These are phyloP conservation scores for Barnardius zonarius DNA, from an alignment of 2,113 vertebrate genomes.

Conservation along the genomic window DNA sequence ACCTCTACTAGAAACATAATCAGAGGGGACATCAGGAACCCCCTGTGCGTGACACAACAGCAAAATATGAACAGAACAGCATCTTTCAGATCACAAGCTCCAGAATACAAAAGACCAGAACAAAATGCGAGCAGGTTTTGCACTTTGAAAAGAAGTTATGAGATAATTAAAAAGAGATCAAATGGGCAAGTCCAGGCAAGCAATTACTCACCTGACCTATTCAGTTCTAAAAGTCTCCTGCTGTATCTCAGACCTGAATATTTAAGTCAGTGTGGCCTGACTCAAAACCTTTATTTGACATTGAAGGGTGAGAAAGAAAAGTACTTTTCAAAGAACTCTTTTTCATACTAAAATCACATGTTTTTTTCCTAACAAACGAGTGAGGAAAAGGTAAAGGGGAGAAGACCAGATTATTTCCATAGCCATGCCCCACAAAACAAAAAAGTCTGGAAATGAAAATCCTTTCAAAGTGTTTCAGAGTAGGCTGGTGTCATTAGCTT, in stretches of 20 bases:
- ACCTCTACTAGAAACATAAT: neutral
- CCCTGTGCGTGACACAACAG: neutral
- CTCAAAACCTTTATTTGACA: neutral
- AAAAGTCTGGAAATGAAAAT: neutral
- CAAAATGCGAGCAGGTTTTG: neutral
- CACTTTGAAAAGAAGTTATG: neutral
- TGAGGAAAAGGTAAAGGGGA: neutral
- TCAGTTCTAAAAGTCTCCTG: neutral
- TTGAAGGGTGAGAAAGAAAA: neutral
- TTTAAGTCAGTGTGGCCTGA: neutral
- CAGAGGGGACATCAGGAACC: neutral
- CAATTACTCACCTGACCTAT: neutral
- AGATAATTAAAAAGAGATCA: slow-evolving; percentile 6
- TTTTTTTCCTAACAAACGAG: neutral
- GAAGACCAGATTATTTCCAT: neutral
- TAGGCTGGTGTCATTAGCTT: neutral
- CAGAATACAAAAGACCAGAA: neutral
- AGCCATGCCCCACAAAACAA: neutral
- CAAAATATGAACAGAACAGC: neutral
- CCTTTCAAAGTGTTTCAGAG: neutral
- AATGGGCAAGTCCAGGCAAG: slow-evolving; percentile 22
- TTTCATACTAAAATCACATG: neutral
- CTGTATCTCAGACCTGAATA: neutral
- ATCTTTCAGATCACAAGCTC: neutral
- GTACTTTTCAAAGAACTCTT: neutral